phyloP scores from a whole-genome alignment of 2,888 invertebrate genomes.

The Chymomyza procnemis region DNA sequence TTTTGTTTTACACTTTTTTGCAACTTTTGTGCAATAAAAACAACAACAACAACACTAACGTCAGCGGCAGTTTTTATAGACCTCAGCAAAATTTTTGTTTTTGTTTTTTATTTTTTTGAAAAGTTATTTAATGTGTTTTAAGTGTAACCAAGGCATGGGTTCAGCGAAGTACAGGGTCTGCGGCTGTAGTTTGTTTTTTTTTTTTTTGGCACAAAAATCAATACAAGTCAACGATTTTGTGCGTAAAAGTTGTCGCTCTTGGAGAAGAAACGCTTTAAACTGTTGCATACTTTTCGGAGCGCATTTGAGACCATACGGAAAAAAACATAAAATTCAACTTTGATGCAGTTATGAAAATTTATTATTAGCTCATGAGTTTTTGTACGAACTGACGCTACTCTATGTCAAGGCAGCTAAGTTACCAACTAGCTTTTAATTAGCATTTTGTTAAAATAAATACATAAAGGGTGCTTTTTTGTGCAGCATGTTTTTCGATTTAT shows the following conservation, averaged over 20 bases:
- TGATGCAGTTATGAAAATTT: no score
- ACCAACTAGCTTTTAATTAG: no score
- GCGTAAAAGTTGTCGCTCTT: conserved; percentile 21
- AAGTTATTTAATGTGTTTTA: conserved; percentile 40
- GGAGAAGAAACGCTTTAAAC: neutral
- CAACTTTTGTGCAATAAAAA: conserved; percentile 13
- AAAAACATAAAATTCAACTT: neutral
- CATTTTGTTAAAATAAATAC: no score
- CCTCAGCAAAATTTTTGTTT: conserved; percentile 61
- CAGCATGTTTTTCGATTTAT: no score
- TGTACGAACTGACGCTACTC: no score
- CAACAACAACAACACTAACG: conserved; percentile 28
- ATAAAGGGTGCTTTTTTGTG: no score
- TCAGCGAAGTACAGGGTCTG: neutral
- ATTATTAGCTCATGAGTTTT: no score
- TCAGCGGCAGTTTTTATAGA: conserved; percentile 49
- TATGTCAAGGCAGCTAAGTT: no score
- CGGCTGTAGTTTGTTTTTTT: no score
- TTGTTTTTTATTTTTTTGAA: conserved; percentile 59
- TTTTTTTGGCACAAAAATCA: conserved; percentile 43
- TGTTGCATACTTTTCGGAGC: neutral
- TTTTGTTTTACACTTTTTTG: conserved; percentile 18
- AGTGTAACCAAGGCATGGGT: conserved; percentile 14
- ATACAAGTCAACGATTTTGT: conserved; percentile 49
- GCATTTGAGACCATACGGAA: neutral